Percentiles rank a stretch among this genome's conserved stretches.
phyloP scores from a whole-genome alignment of 2,888 invertebrate species.

The Hylaea fasciaria region DNA sequence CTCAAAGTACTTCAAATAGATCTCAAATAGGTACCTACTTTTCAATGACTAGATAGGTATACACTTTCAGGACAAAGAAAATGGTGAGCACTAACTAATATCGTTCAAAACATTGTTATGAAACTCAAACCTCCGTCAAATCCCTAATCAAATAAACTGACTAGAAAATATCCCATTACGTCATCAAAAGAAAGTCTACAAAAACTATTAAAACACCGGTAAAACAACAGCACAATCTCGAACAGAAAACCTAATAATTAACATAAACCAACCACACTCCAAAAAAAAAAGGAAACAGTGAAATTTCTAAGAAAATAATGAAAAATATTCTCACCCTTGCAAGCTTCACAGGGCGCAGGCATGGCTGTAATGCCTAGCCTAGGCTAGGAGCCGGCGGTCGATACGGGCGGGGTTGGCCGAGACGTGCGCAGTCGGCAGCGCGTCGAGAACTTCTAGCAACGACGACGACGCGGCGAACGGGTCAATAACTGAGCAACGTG shows the following conservation, averaged over 20 bases:
- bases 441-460: conserved; percentile 32
- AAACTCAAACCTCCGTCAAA: too few species aligned
- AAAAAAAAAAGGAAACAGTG: neutral
- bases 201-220: conserved; percentile 14
- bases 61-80: too few species aligned
- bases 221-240: conserved; percentile 18
- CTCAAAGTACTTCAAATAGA: too few species aligned
- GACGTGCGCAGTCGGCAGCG: conserved; percentile 62
- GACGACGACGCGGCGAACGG: conserved; percentile 49
- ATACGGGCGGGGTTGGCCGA: conserved; percentile 45
- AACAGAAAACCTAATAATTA: too few species aligned
- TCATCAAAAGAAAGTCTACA: neutral
- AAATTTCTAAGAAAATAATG: conserved; percentile 4
- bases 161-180: neutral
- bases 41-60: too few species aligned
- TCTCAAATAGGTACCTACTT: too few species aligned
- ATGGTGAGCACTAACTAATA: too few species aligned
- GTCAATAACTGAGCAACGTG: conserved; percentile 78
- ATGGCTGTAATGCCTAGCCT: conserved; percentile 55
- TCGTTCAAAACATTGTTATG: too few species aligned
- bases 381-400: conserved; percentile 44
- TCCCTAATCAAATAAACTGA: too few species aligned
- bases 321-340: conserved; percentile 65
- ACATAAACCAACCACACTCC: neutral
- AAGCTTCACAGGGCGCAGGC: conserved; percentile 79